A percentile compares a stretch with the other conserved stretches of the same genome.
Conservation (phyloP, 2,888 invertebrate genomes). For the Mimas tiliae region DNA sequence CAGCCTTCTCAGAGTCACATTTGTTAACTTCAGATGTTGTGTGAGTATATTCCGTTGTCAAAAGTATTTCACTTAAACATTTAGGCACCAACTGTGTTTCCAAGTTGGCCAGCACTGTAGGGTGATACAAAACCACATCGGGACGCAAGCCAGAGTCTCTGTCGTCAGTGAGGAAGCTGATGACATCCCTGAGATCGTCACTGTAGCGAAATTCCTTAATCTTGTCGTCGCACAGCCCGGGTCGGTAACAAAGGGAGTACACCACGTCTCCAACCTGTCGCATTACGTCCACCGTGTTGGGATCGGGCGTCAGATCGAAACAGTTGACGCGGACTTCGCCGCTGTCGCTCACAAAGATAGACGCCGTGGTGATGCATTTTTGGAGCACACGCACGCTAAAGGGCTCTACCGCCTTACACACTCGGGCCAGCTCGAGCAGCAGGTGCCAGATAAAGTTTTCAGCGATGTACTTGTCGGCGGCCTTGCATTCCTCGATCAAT, state of each 20-base stretch:
- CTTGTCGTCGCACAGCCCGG: slow-evolving; percentile 44
- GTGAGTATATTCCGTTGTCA: slow-evolving; percentile 47
- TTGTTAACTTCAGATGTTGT: slow-evolving; percentile 62
- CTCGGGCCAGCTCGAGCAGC: slow-evolving; percentile 67
- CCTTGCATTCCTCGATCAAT: slow-evolving; percentile 60
- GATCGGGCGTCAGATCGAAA: slow-evolving; percentile 57
- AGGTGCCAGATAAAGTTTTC: slow-evolving; percentile 76
- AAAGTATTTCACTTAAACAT: slow-evolving; percentile 58
- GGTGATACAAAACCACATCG: slow-evolving; percentile 76
- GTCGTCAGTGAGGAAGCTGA: slow-evolving; percentile 67
- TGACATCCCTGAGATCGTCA: slow-evolving; percentile 68
- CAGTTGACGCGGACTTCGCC: slow-evolving; percentile 72
- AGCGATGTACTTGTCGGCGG: slow-evolving; percentile 60
- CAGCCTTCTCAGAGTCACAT: slow-evolving; percentile 77
- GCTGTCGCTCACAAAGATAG: slow-evolving; percentile 65
- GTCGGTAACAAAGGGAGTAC: slow-evolving; percentile 53
- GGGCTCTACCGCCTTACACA: slow-evolving; percentile 60
- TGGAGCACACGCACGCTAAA: slow-evolving; percentile 58
- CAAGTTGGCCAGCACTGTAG: slow-evolving; percentile 75
- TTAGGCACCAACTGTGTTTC: slow-evolving; percentile 54
- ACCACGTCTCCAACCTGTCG: slow-evolving; percentile 67
- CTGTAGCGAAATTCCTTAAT: slow-evolving; percentile 63
- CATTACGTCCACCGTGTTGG: slow-evolving; percentile 46
- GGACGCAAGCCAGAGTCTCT: slow-evolving; percentile 61
- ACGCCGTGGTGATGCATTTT: slow-evolving; percentile 60